Conservation (phyloP, 2,113 vertebrate species). For the Capricornis sumatraensis region DNA sequence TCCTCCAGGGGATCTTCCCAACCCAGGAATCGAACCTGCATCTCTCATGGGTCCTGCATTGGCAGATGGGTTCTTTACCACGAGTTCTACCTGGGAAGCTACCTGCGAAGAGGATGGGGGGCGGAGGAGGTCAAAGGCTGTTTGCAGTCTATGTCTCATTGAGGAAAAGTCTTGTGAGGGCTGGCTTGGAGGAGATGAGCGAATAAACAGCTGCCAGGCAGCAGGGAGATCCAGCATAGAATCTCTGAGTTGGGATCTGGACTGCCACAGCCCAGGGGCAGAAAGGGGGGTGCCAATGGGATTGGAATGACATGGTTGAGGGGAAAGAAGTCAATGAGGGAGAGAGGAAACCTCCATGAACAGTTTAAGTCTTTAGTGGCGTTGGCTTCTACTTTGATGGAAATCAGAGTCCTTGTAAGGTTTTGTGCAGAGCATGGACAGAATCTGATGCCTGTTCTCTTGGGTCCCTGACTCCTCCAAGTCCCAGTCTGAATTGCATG, state of each 20-base stretch:
- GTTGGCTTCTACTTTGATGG: background rate
- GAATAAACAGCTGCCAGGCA: background rate
- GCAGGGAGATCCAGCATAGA: background rate
- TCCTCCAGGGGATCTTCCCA: background rate
- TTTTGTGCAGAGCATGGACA: background rate
- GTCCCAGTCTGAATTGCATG: background rate
- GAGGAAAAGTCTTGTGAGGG: background rate
- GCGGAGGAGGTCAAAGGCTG: background rate
- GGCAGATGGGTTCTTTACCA: background rate
- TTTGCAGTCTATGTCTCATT: background rate
- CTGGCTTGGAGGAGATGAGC: background rate
- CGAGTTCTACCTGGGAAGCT: background rate
- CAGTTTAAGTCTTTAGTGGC: background rate
- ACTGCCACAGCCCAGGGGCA: background rate
- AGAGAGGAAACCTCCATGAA: background rate
- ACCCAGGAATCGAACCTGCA: background rate
- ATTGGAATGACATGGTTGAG: background rate
- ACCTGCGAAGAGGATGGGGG: accelerated
- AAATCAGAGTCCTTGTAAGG: background rate
- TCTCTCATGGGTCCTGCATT: background rate
- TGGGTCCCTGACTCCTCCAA: background rate
- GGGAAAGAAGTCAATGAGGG: background rate
- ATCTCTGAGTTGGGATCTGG: background rate
- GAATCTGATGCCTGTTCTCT: background rate
- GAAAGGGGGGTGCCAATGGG: background rate